Evolutionary conservation across 2,888 invertebrate species (phyloP), one percentile per base, ranked within the genome.

Genomic region (Anaspis maculata): DNA sequence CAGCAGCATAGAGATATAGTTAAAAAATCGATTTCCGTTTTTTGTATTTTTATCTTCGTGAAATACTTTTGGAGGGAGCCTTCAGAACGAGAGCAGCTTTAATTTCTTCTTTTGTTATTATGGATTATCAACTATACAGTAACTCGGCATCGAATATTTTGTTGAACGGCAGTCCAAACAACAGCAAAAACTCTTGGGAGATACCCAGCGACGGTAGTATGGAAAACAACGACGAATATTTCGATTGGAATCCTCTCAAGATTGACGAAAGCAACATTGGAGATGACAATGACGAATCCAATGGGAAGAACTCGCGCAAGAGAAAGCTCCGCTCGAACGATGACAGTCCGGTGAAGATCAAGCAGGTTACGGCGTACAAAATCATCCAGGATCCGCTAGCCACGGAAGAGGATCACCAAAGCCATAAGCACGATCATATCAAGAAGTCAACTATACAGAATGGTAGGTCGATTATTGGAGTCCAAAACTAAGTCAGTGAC

Each of bases 111-210:
- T 15, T 7, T 27, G 3, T 13, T 10, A 62, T 54, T 63, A 67
- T 67, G 67, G 67, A 65, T 58, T 66, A 60, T 54, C 59, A 63
- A 56, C 50, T 66, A 32, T 63, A 61, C 44, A 61, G 54, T 29
- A 55, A 54, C 36, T 40, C 56, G 27, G n/a, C n/a, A n/a, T n/a
- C n/a, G 19, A 54, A 59, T 37, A 48, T 57, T 42, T 45, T 61
- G 42, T 43, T 58, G 45, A 57, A 53, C 46, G 28, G 57, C 32
- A 50, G 46, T 30, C 51, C 54, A 25, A 47, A 49, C 30, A 50
- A 47, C 31, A 52, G 56, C 21, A 59, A 59, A 48, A 54, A 49
- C 30, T 52, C 57, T 32, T 63, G 64, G 64, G 55, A 54, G 36
- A 47, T 61, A 25, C 45, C 52, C 21, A 51, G 46, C 39, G 57